Percentiles rank a stretch among this genome's conserved stretches.
Conservation (phyloP, 2,797 vertebrate species). For the Macropodus opercularis region DNA sequence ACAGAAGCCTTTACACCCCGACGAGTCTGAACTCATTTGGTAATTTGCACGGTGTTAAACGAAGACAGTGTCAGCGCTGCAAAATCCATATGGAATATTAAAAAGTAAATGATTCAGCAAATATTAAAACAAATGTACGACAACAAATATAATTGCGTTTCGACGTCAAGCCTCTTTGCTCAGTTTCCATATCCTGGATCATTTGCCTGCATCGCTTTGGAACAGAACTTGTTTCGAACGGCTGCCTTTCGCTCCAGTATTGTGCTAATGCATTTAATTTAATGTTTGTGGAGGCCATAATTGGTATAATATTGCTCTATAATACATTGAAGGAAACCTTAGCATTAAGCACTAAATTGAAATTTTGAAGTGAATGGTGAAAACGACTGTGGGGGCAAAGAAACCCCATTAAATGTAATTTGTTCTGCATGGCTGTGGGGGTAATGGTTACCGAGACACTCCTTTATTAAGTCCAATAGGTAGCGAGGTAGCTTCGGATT, state of each 20-base stretch:
- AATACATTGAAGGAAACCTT: conserved; percentile 88
- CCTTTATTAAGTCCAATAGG: conserved; percentile 93
- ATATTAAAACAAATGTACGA: conserved; percentile 45
- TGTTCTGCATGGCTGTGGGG: conserved; percentile 95
- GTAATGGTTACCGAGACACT: conserved; percentile 87
- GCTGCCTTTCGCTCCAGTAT: conserved; percentile 86
- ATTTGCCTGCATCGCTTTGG: conserved; percentile 65
- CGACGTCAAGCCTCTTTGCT: conserved; percentile 52
- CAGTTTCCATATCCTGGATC: conserved; percentile 63
- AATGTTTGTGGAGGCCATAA: conserved; percentile 87
- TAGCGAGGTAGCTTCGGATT: conserved; percentile 87
- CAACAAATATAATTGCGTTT: conserved; percentile 69
- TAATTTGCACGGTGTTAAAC: conserved; percentile 55
- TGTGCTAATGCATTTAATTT: conserved; percentile 90
- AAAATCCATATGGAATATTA: conserved; percentile 59
- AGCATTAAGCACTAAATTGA: conserved; percentile 94
- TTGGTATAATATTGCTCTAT: conserved; percentile 90
- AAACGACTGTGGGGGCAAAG: conserved; percentile 90
- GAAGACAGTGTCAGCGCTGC: conserved; percentile 40
- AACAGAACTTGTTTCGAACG: conserved; percentile 78
- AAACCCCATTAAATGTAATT: conserved; percentile 98
- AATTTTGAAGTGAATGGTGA: conserved; percentile 92
- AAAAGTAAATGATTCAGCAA: conserved; percentile 53
- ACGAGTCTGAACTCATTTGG: neutral
- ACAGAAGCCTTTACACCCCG: neutral